A percentile compares a stretch with the other conserved stretches of the same genome.
Conservation (phyloP, 2,888 invertebrate species). For the Cancer borealis region DNA sequence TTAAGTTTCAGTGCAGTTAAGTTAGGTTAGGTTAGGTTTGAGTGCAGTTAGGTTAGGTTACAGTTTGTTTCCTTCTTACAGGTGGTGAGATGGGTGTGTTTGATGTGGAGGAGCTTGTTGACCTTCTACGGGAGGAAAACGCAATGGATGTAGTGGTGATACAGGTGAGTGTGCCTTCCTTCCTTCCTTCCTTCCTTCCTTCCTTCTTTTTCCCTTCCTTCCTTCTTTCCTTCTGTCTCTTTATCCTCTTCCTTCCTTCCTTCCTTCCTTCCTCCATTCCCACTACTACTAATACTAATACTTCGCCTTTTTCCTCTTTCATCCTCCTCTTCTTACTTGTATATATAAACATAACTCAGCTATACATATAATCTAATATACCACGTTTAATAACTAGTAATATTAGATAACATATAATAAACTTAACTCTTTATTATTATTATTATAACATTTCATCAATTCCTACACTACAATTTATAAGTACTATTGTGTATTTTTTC, state of each 20-base stretch:
- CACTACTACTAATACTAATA: background rate
- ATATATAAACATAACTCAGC: too few relatives aligned
- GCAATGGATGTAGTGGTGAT: constrained; percentile 90
- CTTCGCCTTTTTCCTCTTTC: background rate
- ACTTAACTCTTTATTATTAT: too few relatives aligned
- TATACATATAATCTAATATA: too few relatives aligned
- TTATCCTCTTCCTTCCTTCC: background rate
- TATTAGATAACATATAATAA: too few relatives aligned
- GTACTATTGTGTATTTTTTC: too few relatives aligned
- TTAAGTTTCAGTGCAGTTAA: too few relatives aligned
- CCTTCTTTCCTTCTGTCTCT: background rate
- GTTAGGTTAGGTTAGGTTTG: too few relatives aligned
- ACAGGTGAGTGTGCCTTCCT: constrained; percentile 78
- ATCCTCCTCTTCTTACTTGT: too few relatives aligned
- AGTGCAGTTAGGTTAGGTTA: too few relatives aligned
- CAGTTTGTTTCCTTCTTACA: constrained; percentile 80
- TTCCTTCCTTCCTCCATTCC: background rate
- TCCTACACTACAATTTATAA: too few relatives aligned
- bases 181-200: background rate
- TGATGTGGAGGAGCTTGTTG: constrained; percentile 91
- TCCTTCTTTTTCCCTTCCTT: background rate
- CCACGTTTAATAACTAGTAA: too few relatives aligned
- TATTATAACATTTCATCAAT: too few relatives aligned
- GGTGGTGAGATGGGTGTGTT: constrained; percentile 92
- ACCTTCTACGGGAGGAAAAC: constrained; percentile 88